Percentiles rank a stretch among this genome's conserved stretches.
Evolutionary conservation across 2,797 vertebrate genomes (phyloP).

Genomic region (Lates japonicus): DNA sequence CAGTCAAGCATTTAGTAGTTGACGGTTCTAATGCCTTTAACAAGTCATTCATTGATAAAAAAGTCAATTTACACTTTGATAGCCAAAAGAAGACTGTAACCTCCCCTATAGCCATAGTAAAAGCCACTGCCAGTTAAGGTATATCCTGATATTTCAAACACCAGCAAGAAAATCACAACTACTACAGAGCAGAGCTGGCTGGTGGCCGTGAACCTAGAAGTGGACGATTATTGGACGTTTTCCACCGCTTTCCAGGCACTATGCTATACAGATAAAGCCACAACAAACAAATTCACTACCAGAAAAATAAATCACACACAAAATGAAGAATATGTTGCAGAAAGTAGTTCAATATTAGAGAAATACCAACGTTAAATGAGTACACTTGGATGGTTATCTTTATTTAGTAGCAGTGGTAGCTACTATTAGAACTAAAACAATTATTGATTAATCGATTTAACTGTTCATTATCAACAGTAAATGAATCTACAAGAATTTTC

Average conservation of each 20-base stretch:
- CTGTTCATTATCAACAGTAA: background rate
- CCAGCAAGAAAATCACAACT: conserved; percentile 37
- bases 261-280: conserved; percentile 60
- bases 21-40: conserved; percentile 1
- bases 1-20: background rate
- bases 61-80: conserved; percentile 36
- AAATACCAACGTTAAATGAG: background rate
- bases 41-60: conserved; percentile 46
- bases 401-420: background rate
- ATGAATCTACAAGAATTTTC: background rate
- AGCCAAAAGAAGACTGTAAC: conserved; percentile 37
- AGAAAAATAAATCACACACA: conserved; percentile 18
- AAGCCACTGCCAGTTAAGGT: conserved; percentile 74
- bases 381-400: too few species aligned
- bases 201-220: conserved; percentile 60
- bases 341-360: background rate
- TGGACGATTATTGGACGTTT: conserved; percentile 66
- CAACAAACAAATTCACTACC: conserved; percentile 9
- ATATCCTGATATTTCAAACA: conserved; percentile 66
- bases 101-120: conserved; percentile 54
- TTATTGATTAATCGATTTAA: background rate
- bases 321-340: background rate
- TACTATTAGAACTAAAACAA: background rate
- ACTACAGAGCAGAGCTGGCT: conserved; percentile 70
- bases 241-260: conserved; percentile 71